Evolutionary conservation across 37 sponge, comb jelly and placozoan genomes (phyloP).

Genomic region (Haliclona indistincta): DNA sequence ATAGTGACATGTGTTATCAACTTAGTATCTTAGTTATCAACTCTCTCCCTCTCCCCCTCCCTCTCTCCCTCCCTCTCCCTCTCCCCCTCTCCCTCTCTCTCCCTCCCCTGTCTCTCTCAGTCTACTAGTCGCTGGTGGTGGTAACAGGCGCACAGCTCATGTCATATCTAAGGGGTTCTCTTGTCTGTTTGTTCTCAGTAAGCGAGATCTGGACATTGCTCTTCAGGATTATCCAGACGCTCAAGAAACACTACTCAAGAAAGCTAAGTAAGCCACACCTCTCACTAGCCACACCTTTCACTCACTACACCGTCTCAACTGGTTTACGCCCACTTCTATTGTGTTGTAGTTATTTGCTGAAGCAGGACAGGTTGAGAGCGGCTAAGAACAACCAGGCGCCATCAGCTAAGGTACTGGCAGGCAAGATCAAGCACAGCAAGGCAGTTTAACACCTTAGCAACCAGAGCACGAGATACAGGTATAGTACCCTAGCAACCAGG

Average conservation of each 20-base stretch:
- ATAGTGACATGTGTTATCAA: background rate
- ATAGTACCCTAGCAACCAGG: too few species aligned
- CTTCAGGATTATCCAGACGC: slow-evolving; percentile 69
- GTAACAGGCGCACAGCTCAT: slow-evolving; percentile 43
- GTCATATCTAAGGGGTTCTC: slow-evolving; percentile 62
- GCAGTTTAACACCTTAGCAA: too few species aligned
- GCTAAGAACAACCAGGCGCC: too few species aligned
- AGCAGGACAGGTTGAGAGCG: too few species aligned
- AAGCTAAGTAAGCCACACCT: slow-evolving; percentile 55
- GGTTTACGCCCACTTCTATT: too few species aligned
- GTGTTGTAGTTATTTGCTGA: too few species aligned
- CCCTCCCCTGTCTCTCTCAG: background rate
- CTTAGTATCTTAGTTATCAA: background rate
- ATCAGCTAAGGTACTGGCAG: too few species aligned
- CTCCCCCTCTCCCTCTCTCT: background rate
- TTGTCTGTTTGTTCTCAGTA: slow-evolving; percentile 62
- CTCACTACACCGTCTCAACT: too few species aligned
- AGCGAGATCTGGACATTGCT: slow-evolving; percentile 62
- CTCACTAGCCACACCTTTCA: too few species aligned
- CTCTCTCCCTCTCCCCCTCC: background rate
- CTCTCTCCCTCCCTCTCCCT: background rate
- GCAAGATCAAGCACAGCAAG: too few species aligned
- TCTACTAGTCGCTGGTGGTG: background rate
- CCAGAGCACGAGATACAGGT: too few species aligned
- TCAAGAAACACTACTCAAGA: slow-evolving; percentile 50